Base-by-base conservation (phyloP, 2,797 vertebrate species). In the Bovichtus diacanthus region DNA sequence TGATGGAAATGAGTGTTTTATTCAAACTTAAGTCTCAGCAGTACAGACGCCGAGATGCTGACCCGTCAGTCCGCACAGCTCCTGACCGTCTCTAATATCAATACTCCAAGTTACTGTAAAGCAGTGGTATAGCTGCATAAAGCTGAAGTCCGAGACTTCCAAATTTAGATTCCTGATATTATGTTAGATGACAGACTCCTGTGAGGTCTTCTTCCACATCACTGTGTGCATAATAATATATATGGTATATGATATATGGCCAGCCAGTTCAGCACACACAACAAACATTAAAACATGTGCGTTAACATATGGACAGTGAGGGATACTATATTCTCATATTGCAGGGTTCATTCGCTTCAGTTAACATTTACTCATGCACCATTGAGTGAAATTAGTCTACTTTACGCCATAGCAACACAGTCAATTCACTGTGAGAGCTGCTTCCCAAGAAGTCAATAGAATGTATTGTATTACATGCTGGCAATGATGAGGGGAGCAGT, bases 371-470 rank as follows among this genome's bases (percentile, higher is more conserved):
- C 88, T 85, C 75, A 86, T 86, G 88, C 87, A 76, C 79, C 83
- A 90, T 59, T 92, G 85, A 92, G 84, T 90, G 82, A 90, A 94
- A 95, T 94, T 90, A 93, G 89, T 82, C 86, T 76, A 86, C 81
- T 93, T 94, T 92, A 89, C 90, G 73, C 85, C 81, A 86, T 43
- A 87, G 87, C 80, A 90, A 83, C 68, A 78, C 47, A 85, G 91
- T 92, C 85, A 92, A 93, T 93, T 90, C 88, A 81, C 50, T 79
- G 76, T 71, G 77, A 88, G 81, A 82, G 87, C 88, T 49, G 73
- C 78, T 78, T 78, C 80, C 65, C 70, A 78, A 87, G 81, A 92
- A 92, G 87, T 95, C 93, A 78, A 95, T 94, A 91, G 70, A 88
- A 90, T 38, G 84, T 92, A 92, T 94, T 94, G 92, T 92, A 92